A percentile compares a stretch with the other conserved stretches of the same genome.
phyloP scores from a whole-genome alignment of 2,797 vertebrate species.

The Botia kubotai region DNA sequence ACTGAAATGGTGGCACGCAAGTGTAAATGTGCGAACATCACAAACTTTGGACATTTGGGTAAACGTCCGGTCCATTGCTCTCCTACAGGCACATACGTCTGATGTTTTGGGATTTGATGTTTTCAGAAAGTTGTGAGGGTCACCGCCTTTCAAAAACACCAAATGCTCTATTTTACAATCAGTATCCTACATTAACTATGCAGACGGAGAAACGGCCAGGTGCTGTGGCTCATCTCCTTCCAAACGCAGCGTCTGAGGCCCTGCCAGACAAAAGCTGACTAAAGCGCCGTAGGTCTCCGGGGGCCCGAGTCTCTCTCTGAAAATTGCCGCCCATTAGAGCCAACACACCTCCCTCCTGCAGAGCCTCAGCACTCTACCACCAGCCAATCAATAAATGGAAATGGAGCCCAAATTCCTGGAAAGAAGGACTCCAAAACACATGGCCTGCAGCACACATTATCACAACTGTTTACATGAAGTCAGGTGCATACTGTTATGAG shows the following conservation, averaged over 20 bases:
- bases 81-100: no score
- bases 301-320: constrained; percentile 60
- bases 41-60: neutral
- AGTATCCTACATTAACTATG: neutral
- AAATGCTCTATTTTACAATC: neutral
- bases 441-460: constrained; percentile 5
- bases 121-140: neutral
- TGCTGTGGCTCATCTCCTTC: constrained; percentile 1
- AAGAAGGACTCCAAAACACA: constrained; percentile 16
- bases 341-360: constrained; percentile 63
- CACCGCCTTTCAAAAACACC: neutral
- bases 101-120: neutral
- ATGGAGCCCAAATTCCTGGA: constrained; percentile 62
- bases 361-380: constrained; percentile 72
- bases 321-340: constrained; percentile 74
- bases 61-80: no score
- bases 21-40: neutral
- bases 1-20: neutral
- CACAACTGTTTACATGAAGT: neutral
- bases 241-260: constrained; percentile 21
- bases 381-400: constrained; percentile 70
- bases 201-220: constrained; percentile 28
- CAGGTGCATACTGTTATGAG: neutral
- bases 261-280: constrained; percentile 49
- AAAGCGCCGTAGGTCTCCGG: constrained; percentile 41